These are phyloP conservation scores for Calameuta filiformis DNA, from an alignment of 2,888 invertebrate species.

Conservation along the genomic window DNA sequence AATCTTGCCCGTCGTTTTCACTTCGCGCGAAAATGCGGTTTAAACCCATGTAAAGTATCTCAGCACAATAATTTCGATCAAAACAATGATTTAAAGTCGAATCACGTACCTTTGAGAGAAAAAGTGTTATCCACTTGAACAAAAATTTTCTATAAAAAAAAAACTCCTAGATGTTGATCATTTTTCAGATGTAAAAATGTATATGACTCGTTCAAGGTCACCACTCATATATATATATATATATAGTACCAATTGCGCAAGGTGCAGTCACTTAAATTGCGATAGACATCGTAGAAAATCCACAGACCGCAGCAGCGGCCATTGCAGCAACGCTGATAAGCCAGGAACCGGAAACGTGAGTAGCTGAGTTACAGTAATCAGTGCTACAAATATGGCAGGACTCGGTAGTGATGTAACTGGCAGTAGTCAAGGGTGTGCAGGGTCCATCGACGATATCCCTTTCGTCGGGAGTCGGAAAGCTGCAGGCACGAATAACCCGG, in stretches of 20 bases:
- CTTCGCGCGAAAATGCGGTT: too few species aligned
- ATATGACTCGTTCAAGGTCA: not conserved
- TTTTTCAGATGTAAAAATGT: too few species aligned
- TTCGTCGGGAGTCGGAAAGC: constrained; percentile 51
- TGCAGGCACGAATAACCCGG: constrained; percentile 50
- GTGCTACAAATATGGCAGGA: constrained; percentile 58
- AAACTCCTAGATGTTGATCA: too few species aligned
- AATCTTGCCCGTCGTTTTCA: too few species aligned
- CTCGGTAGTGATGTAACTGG: constrained; percentile 44
- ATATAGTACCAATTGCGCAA: not conserved
- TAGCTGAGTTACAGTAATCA: constrained; percentile 57
- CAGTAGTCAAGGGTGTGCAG: constrained; percentile 41
- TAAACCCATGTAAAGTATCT: too few species aligned
- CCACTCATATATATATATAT: not conserved
- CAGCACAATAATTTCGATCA: too few species aligned
- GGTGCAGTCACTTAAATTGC: not conserved
- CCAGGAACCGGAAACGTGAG: constrained; percentile 37
- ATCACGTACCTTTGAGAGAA: too few species aligned
- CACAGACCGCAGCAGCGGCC: not conserved
- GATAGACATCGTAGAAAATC: not conserved
- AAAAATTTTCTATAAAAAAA: too few species aligned
- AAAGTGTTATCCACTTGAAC: too few species aligned
- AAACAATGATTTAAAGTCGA: too few species aligned
- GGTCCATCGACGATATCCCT: constrained; percentile 49
- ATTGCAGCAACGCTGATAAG: not conserved